Evolutionary conservation across 2,888 invertebrate species (phyloP), one percentile per base, ranked within the genome.

Genomic region (Dioctria linearis): DNA sequence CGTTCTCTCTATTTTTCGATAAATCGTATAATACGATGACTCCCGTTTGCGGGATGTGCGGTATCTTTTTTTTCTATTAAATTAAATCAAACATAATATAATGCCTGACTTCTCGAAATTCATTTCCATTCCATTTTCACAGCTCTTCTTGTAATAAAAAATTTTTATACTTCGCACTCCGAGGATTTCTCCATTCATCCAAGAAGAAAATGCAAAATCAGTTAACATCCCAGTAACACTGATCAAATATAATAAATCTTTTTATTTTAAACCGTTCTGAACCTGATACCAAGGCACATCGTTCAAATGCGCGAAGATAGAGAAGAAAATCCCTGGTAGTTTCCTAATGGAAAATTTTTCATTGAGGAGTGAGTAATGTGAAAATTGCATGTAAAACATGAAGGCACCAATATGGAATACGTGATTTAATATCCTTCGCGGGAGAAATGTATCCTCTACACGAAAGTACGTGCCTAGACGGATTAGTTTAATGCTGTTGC

Each of bases 351-450:
- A 75, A 75, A 75, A 75, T 75, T 75, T 59, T 75, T 25, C 59
- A 46, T 13, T n/a, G 42, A 43, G 75, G 42, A 43, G 43, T 46
- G 61, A 59, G 75, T 75, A 75, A 75, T 75, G 75, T 43, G 75
- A 75, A 75, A 75, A 75, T 75, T 75, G 75, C 75, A 75, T 75
- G 75, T 75, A 75, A 75, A 75, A 75, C 75, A 75, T 51, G 75
- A 75, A 57, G 67, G 67, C 71, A 8, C 59, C 75, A 61, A 75
- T 75, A 75, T 75, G 75, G 59, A 75, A 59, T 59, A 75, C 75
- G 75, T 75, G 75, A 75, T 75, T 75, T 75, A 75, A 75, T 75
- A 75, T 75, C 61, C 39, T 43, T 43, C 75, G 13, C 40, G 75
- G 61, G 43, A 46, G 61, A 75, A 75, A 75, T 75, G 43, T 75